Conservation (phyloP, 2,797 vertebrate species). For the Masticophis lateralis region DNA sequence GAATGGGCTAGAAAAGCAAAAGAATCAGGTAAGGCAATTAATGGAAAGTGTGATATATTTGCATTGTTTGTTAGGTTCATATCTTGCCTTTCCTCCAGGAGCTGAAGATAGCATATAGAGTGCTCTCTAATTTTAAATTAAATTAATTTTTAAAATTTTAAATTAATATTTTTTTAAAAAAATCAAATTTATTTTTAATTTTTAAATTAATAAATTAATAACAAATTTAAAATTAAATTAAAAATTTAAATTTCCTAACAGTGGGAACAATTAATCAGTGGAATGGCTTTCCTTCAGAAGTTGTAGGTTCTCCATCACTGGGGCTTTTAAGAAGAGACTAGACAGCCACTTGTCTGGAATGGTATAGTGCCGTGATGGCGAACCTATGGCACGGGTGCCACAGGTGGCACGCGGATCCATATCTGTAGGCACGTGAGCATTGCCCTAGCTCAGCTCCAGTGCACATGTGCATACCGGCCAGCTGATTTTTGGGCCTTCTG, state of each 20-base stretch:
- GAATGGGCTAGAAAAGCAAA: slow-evolving; percentile 90
- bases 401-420: too few species aligned
- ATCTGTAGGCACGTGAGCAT: too few species aligned
- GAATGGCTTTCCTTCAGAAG: not conserved
- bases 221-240: not conserved
- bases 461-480: too few species aligned
- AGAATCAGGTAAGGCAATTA: slow-evolving; percentile 79
- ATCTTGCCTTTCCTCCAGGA: not conserved
- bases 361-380: not conserved
- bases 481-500: too few species aligned
- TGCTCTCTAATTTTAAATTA: not conserved
- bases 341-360: not conserved
- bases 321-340: not conserved
- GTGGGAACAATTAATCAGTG: not conserved
- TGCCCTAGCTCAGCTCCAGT: too few species aligned
- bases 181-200: not conserved
- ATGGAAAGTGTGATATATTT: not conserved
- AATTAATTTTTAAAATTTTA: not conserved
- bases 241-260: not conserved
- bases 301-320: not conserved
- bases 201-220: not conserved
- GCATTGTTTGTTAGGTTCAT: not conserved
- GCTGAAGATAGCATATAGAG: not conserved
- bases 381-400: too few species aligned
- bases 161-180: not conserved